Evolutionary conservation across 2,797 vertebrate species (phyloP), one percentile per base, ranked within the genome.

Genomic region (Sebastes hubbsi): DNA sequence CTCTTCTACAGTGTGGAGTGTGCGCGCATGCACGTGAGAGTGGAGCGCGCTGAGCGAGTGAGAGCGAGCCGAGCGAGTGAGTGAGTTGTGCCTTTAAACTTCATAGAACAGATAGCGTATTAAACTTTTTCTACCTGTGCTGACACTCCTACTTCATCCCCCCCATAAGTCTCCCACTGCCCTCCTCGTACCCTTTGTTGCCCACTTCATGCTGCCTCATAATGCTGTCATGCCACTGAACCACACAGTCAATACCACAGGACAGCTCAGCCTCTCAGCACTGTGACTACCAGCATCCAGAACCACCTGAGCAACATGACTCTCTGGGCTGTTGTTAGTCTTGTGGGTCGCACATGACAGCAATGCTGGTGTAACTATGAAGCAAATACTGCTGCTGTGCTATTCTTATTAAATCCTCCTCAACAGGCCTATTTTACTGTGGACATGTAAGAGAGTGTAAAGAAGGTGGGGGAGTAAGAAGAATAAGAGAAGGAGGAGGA

Each of bases 201-300:
- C 89, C 79, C 75, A 89, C 89, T 54, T 68, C 3, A 22, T 77
- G 87, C 81, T 85, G 85, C 75, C 86, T 92, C 90, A 90, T 87
- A 83, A 22, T 25, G 34, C 60, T 46, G 86, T 91, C 88, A 91
- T 74, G 77, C 76, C 32, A 36, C 63, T 69, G 46, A 86, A 82
- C 83, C 90, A 82, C 90, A 75, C 82, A 83, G 55, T 86, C 49
- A 29, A 42, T 70, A 85, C 72, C 81, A 55, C 84, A 63, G 67
- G 32, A 88, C 69, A 81, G 75, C 79, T 87, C 85, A 78, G 77
- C 71, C 75, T 88, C 76, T 58, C 77, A 49, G 59, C 62, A 64
- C 61, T 49, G 77, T 82, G 69, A 70, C 77, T 58, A 54, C 82
- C 61, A 69, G 34, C 64, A 68, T 70, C 60, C 54, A 54, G 14